A percentile compares a stretch with the other conserved stretches of the same genome.
phyloP scores from a whole-genome alignment of 2,113 vertebrate species.

The Noctilio leporinus region DNA sequence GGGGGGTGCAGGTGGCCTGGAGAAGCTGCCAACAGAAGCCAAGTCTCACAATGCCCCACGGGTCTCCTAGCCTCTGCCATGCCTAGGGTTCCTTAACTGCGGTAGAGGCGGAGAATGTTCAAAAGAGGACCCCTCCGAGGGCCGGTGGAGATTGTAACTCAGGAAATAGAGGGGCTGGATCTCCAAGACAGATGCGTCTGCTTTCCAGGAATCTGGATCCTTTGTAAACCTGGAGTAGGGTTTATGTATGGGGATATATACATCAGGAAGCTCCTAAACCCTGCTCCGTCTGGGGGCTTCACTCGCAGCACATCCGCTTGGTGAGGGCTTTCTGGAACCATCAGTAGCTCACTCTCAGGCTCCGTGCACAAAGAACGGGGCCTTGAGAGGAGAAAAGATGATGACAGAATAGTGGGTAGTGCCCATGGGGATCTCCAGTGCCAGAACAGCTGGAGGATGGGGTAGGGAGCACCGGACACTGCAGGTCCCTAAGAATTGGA shows the following conservation, averaged over 20 bases:
- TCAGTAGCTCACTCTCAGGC: background rate
- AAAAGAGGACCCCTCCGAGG: accelerated
- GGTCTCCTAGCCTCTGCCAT: accelerated
- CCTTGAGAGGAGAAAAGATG: no score
- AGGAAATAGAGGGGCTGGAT: background rate
- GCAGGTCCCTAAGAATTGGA: no score
- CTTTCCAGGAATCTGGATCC: background rate
- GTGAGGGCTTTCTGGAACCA: background rate
- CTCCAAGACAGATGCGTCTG: background rate
- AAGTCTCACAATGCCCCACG: accelerated
- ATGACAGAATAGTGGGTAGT: no score
- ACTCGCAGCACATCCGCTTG: accelerated
- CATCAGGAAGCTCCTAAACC: background rate
- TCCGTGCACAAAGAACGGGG: accelerated
- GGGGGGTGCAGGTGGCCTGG: background rate
- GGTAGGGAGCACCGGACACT: no score
- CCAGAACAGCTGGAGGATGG: no score
- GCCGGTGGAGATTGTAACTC: background rate
- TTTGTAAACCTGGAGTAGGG: background rate
- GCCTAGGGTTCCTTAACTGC: background rate
- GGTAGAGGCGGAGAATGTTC: accelerated
- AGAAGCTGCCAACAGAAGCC: background rate
- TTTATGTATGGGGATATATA: accelerated
- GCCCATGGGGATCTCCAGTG: no score
- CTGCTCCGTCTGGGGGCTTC: accelerated